phyloP scores from a whole-genome alignment of 2,888 invertebrate species.

The Asteroscopus sphinx region DNA sequence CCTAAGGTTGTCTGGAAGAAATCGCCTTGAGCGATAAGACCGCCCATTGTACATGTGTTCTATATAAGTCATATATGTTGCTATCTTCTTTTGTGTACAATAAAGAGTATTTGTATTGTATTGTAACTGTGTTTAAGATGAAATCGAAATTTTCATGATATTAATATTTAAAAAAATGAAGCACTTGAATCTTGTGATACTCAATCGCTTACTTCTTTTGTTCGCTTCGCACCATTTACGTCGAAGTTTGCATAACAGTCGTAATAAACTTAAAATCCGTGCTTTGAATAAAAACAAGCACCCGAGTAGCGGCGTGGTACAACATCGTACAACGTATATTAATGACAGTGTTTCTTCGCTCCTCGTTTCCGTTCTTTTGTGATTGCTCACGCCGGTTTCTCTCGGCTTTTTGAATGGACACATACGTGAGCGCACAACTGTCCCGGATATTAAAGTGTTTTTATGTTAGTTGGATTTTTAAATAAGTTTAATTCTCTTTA shows the following conservation, averaged over 20 bases:
- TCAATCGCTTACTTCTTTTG: conserved; percentile 54
- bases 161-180: conserved; percentile 47
- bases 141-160: conserved; percentile 51
- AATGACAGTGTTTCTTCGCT: conserved; percentile 81
- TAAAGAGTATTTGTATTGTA: too few relatives aligned
- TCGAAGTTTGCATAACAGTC: conserved; percentile 55
- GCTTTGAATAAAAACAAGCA: conserved; percentile 64
- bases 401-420: conserved; percentile 74
- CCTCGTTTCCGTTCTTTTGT: conserved; percentile 81
- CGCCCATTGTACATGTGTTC: too few relatives aligned
- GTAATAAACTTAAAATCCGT: conserved; percentile 60
- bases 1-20: too few relatives aligned
- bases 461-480: conserved; percentile 60
- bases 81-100: too few relatives aligned
- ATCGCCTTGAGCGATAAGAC: too few relatives aligned
- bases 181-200: conserved; percentile 48
- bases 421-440: conserved; percentile 80
- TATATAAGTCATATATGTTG: too few relatives aligned
- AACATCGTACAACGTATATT: conserved; percentile 78
- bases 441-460: conserved; percentile 75
- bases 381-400: conserved; percentile 74
- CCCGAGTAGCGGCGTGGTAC: conserved; percentile 44
- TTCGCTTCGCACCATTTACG: conserved; percentile 58
- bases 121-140: conserved; percentile 33
- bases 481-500: conserved; percentile 19